These are phyloP conservation scores for Eilema griseolum DNA, from an alignment of 2,888 invertebrate species.

Conservation along the genomic window DNA sequence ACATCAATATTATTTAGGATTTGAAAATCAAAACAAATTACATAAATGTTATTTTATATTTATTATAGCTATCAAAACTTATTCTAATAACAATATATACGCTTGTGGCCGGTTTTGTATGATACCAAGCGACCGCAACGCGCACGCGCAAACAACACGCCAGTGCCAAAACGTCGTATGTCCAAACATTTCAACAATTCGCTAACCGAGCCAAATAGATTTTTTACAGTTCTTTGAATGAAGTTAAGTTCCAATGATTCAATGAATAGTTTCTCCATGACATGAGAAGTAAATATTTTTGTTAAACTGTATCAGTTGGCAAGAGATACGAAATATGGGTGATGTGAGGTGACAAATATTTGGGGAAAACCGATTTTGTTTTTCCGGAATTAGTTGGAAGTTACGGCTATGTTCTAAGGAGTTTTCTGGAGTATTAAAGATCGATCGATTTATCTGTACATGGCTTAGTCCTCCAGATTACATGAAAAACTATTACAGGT, in stretches of 20 bases:
- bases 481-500: not conserved
- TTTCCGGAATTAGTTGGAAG: conserved; percentile 29
- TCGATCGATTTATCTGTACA: not conserved
- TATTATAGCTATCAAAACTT: too few species aligned
- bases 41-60: too few species aligned
- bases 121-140: conserved; percentile 68
- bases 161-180: conserved; percentile 66
- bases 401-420: conserved; percentile 28
- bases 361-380: conserved; percentile 45
- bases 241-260: conserved; percentile 71
- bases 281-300: conserved; percentile 57
- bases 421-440: conserved; percentile 2
- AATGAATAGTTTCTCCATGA: conserved; percentile 76
- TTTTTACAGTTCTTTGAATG: conserved; percentile 65
- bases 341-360: conserved; percentile 41
- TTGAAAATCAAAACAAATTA: too few species aligned
- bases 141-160: conserved; percentile 75
- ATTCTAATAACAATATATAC: too few species aligned
- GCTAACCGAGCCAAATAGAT: conserved; percentile 74
- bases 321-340: conserved; percentile 46
- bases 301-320: conserved; percentile 58
- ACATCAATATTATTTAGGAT: too few species aligned
- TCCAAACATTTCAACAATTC: conserved; percentile 76
- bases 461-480: not conserved
- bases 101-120: conserved; percentile 82